phyloP scores from a whole-genome alignment of 2,797 vertebrate species.

The Propithecus deckenii region DNA sequence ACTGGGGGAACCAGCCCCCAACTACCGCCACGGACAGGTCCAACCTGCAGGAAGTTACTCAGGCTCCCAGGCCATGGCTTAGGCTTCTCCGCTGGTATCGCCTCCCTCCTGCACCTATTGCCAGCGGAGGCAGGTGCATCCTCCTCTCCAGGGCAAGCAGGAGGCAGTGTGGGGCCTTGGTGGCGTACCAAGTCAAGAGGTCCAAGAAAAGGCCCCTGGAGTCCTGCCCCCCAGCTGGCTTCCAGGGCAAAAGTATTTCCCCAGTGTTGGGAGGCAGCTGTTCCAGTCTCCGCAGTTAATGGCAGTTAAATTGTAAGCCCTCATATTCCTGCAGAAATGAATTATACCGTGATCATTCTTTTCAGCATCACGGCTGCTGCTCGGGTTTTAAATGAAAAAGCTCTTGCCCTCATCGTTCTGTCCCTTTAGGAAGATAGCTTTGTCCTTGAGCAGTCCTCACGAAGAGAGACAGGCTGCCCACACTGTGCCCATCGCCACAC shows the following conservation, averaged over 20 bases:
- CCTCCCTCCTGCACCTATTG: not conserved
- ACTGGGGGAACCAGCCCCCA: not conserved
- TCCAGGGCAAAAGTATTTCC: not conserved
- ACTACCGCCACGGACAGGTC: not conserved
- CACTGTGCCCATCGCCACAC: not conserved
- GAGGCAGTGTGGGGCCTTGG: not conserved
- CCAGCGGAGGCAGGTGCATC: not conserved
- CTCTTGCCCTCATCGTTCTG: not conserved
- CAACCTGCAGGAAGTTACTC: not conserved
- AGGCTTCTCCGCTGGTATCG: not conserved
- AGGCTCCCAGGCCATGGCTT: not conserved
- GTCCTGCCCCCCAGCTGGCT: not conserved
- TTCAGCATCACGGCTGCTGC: not conserved
- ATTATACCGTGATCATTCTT: not conserved
- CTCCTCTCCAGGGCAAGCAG: not conserved
- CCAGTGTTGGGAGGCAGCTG: not conserved
- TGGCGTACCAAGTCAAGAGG: not conserved
- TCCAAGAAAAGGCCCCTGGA: not conserved
- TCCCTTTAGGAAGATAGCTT: constrained; percentile 26
- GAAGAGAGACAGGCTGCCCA: not conserved
- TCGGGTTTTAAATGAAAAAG: not conserved
- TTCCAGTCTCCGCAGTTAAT: not conserved
- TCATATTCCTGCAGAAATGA: not conserved
- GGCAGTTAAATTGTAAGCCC: not conserved
- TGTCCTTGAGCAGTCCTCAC: constrained; percentile 52